A percentile compares a stretch with the other conserved stretches of the same genome.
Conservation (phyloP, 1,140 invertebrate species). For the Magallana angulata region DNA sequence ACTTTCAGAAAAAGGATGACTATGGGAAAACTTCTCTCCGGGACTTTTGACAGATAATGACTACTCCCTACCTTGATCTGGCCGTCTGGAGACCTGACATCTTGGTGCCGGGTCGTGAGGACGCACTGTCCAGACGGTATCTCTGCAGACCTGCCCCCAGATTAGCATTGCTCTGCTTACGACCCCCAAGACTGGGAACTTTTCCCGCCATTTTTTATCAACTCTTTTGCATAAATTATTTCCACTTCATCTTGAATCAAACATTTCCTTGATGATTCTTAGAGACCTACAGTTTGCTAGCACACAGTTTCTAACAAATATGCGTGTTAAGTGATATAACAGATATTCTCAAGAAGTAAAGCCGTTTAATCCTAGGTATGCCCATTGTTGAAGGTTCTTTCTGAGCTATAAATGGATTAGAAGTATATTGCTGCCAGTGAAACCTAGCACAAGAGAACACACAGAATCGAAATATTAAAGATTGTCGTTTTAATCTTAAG, state of each 20-base stretch:
- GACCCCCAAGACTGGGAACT: neutral
- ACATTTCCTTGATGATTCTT: neutral
- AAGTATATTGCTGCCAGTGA: neutral
- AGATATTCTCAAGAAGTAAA: conserved; percentile 6
- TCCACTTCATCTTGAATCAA: neutral
- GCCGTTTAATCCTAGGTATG: neutral
- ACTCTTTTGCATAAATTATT: neutral
- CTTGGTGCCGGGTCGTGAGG: conserved; percentile 21
- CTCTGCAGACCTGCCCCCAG: neutral
- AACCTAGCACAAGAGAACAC: neutral
- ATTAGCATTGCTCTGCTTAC: conserved; percentile 30
- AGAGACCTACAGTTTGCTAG: neutral
- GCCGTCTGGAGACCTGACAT: neutral
- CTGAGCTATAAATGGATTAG: conserved; percentile 18
- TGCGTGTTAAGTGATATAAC: neutral
- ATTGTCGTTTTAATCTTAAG: neutral
- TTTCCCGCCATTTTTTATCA: neutral
- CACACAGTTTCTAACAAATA: neutral
- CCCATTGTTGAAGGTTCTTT: neutral
- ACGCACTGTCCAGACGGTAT: conserved; percentile 14
- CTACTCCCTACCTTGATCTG: conserved; percentile 23
- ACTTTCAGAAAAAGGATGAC: too few species aligned
- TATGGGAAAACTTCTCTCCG: too few species aligned
- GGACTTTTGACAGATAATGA: neutral
- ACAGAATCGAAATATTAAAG: neutral